A percentile compares a stretch with the other conserved stretches of the same genome.
Conservation (phyloP, 2,113 vertebrate genomes). For the Indri indri region DNA sequence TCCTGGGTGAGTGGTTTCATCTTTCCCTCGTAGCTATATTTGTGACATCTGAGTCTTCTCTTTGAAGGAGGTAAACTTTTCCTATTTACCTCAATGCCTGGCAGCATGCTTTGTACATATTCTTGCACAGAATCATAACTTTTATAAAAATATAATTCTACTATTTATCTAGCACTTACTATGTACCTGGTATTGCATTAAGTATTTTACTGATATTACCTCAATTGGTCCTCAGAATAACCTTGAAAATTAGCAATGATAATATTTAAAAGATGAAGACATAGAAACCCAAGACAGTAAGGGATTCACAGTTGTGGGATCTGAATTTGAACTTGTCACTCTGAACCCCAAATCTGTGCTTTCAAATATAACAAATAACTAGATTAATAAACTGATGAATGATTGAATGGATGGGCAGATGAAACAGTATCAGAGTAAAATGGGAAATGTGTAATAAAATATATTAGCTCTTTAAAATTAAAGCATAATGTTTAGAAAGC, state of each 20-base stretch:
- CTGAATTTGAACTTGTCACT: neutral
- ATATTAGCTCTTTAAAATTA: neutral
- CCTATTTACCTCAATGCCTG: neutral
- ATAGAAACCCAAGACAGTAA: too few species aligned
- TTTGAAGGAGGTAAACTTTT: neutral
- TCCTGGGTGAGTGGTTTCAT: neutral
- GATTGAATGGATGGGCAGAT: neutral
- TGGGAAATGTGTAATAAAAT: neutral
- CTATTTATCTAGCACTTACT: neutral
- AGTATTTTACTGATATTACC: neutral
- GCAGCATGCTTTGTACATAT: neutral
- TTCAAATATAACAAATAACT: neutral
- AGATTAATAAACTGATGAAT: too few species aligned
- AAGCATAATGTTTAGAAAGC: neutral
- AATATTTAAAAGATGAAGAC: neutral
- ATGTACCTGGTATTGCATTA: too few species aligned
- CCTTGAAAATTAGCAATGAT: too few species aligned
- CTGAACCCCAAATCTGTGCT: neutral
- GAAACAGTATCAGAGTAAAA: neutral
- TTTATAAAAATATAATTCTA: neutral
- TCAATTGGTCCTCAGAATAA: neutral
- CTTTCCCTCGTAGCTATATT: neutral
- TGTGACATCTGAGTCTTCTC: neutral
- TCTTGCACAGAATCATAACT: neutral
- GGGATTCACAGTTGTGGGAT: too few species aligned